Evolutionary conservation across 2,113 vertebrate species (phyloP).

Genomic region (Leucopternis melanops): DNA sequence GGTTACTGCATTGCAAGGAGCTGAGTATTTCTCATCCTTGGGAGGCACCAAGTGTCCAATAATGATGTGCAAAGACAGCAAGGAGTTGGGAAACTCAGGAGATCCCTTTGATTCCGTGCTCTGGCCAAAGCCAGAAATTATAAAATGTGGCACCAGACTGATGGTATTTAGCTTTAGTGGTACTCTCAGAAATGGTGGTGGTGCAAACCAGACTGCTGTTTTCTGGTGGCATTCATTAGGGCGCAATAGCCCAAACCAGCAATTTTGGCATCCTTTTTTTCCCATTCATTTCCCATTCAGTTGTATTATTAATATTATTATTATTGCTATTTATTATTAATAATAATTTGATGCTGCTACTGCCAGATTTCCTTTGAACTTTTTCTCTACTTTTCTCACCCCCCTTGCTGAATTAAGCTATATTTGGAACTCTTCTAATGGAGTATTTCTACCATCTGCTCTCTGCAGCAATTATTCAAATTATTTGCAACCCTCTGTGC

Average conservation of each 20-base stretch:
- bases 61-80: neutral
- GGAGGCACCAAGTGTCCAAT: neutral
- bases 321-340: neutral
- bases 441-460: conserved; percentile 13
- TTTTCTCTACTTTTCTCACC: neutral
- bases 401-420: neutral
- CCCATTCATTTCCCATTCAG: neutral
- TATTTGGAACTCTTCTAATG: neutral
- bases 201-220: neutral
- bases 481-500: conserved; percentile 6
- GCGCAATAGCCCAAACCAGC: neutral
- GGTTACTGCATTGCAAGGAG: neutral
- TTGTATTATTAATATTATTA: neutral
- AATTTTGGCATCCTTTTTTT: neutral
- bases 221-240: neutral
- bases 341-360: neutral
- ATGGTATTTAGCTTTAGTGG: neutral
- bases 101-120: neutral
- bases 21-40: neutral
- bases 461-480: conserved; percentile 12
- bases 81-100: neutral
- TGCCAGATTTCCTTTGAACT: neutral
- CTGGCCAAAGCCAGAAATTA: neutral
- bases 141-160: neutral
- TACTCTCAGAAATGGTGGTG: neutral